phyloP scores from a whole-genome alignment of 2,113 vertebrate species.

The Archilochus colubris region DNA sequence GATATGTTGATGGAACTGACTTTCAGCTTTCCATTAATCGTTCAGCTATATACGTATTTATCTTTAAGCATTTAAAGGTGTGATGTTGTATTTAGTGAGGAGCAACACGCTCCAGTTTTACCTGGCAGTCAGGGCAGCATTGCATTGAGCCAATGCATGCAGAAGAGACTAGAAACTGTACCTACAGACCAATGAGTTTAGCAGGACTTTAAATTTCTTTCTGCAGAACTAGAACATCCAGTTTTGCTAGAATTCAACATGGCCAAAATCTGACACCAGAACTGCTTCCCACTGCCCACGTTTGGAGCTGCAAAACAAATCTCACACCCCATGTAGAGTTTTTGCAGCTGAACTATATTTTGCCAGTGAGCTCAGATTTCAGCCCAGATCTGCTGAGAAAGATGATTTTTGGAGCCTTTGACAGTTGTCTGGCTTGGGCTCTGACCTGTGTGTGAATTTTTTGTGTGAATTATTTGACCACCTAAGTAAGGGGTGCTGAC shows the following conservation, averaged over 20 bases:
- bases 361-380: neutral
- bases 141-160: neutral
- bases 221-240: neutral
- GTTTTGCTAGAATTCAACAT: neutral
- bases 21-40: neutral
- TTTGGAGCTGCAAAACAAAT: neutral
- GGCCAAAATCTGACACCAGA: neutral
- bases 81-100: neutral
- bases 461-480: neutral
- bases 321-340: neutral
- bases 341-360: conserved; percentile 1
- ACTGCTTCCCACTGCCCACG: neutral
- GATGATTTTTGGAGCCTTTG: neutral
- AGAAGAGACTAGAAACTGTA: neutral
- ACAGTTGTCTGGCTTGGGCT: neutral
- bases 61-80: neutral
- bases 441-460: neutral
- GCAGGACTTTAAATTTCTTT: neutral
- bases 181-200: fast-evolving
- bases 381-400: neutral
- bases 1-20: neutral
- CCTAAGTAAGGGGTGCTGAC: neutral
- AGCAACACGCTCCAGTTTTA: neutral
- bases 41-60: fast-evolving
- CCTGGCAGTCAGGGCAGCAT: neutral